Conservation (phyloP, 2,797 vertebrate species). For the Xenopus petersii region DNA sequence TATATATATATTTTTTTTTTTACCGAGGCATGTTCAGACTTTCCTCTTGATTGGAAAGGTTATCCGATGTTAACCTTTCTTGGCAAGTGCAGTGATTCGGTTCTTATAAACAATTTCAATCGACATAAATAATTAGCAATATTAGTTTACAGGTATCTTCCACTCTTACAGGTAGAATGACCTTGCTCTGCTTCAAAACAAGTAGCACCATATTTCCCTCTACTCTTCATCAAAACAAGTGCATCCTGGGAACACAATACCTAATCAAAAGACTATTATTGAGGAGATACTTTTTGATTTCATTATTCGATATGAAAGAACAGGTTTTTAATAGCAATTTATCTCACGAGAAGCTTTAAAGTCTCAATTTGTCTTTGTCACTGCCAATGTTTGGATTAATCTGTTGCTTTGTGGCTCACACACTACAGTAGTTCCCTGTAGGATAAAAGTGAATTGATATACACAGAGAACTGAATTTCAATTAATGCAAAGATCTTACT, state of each 20-base stretch:
- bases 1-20: no score
- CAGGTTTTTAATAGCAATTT: conserved; percentile 53
- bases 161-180: no score
- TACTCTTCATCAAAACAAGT: no score
- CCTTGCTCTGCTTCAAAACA: neutral
- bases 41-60: no score
- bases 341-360: conserved; percentile 57
- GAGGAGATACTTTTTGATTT: conserved; percentile 13
- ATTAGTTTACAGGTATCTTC: no score
- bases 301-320: conserved; percentile 39
- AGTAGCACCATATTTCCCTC: no score
- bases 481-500: conserved; percentile 55
- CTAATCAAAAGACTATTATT: conserved; percentile 23
- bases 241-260: conserved; percentile 6
- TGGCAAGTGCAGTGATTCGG: no score
- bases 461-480: conserved; percentile 61
- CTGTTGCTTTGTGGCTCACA: conserved; percentile 58
- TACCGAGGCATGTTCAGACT: no score
- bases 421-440: conserved; percentile 54
- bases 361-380: conserved; percentile 60
- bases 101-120: no score
- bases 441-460: conserved; percentile 57
- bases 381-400: conserved; percentile 62
- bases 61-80: no score
- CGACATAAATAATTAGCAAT: no score